Conservation (phyloP, 2,113 vertebrate genomes). For the Tichodroma muraria region DNA sequence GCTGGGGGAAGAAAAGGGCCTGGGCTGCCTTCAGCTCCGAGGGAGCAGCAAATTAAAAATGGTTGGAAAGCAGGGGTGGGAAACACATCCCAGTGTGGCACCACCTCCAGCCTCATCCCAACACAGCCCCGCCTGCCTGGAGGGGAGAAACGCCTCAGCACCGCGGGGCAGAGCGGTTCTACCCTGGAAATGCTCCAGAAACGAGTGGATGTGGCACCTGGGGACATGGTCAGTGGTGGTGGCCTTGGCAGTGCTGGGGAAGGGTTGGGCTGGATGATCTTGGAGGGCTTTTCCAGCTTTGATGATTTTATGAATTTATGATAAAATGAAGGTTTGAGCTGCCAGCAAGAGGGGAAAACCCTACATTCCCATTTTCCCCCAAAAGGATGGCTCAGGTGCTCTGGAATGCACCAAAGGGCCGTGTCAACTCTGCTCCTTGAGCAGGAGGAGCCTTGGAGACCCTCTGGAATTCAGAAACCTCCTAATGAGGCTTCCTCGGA, state of each 20-base stretch:
- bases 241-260: neutral
- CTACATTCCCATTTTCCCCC: rapidly evolving
- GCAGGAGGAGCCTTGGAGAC: neutral
- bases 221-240: neutral
- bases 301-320: rapidly evolving
- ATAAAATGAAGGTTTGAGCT: neutral
- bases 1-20: neutral
- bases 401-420: neutral
- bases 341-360: neutral
- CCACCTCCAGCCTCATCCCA: neutral
- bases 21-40: neutral
- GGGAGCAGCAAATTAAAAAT: neutral
- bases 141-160: neutral
- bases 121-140: neutral
- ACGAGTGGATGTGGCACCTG: rapidly evolving
- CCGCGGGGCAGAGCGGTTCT: neutral
- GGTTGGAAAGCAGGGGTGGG: neutral
- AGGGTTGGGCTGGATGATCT: neutral
- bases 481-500: rapidly evolving
- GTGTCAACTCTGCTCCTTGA: neutral
- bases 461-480: neutral
- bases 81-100: neutral
- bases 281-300: neutral
- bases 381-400: neutral
- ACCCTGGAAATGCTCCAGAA: neutral